These are phyloP conservation scores for Syndactyla subalaris DNA, from an alignment of 2,797 vertebrate species.

Conservation along the genomic window DNA sequence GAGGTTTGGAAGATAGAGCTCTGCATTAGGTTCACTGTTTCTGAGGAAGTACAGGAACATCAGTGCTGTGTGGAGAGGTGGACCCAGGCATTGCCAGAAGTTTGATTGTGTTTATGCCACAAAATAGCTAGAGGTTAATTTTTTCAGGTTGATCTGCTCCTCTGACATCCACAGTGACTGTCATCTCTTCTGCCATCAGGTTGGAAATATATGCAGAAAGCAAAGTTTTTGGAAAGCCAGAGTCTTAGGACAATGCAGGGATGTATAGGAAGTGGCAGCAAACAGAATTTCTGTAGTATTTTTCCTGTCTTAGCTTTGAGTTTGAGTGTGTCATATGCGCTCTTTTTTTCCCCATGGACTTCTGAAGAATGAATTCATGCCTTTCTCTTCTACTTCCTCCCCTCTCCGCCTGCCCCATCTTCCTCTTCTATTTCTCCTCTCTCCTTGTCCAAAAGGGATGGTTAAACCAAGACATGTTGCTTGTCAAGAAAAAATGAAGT, in stretches of 20 bases:
- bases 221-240: background rate
- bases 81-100: background rate
- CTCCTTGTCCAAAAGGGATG: background rate
- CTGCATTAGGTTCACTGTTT: background rate
- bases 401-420: background rate
- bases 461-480: background rate
- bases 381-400: background rate
- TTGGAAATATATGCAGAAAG: background rate
- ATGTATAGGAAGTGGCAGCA: background rate
- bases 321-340: background rate
- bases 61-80: background rate
- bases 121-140: background rate
- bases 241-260: background rate
- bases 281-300: background rate
- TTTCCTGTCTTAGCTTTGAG: background rate
- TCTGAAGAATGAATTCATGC: background rate
- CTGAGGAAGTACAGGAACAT: background rate
- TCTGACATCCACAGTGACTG: background rate
- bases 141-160: background rate
- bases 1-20: background rate
- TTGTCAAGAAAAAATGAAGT: background rate
- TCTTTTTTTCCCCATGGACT: background rate
- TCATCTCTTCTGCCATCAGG: background rate
- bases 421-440: background rate
- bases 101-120: background rate